Evolutionary conservation across 2,113 vertebrate species (phyloP).

Genomic region (Malaclemys terrapin): DNA sequence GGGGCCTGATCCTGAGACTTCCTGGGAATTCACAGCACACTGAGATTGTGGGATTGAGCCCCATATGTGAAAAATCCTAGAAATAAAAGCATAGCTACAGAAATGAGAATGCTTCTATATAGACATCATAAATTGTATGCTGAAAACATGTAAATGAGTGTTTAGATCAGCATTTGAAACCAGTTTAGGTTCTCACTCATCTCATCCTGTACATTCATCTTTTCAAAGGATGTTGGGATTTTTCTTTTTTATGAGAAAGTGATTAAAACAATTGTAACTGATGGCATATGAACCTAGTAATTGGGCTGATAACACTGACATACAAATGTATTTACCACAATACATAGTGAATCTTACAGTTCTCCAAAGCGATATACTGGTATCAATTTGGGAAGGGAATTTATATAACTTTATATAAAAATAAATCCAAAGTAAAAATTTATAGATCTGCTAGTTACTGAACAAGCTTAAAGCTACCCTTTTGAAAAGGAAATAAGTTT

Average conservation of each 20-base stretch:
- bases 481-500: constrained; percentile 34
- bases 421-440: background rate
- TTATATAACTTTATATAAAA: too few species aligned
- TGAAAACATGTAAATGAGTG: background rate
- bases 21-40: background rate
- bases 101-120: background rate
- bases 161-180: background rate
- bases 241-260: background rate
- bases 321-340: background rate
- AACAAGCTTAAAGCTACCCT: background rate
- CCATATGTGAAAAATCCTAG: accelerated
- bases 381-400: background rate
- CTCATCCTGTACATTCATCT: accelerated
- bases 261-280: background rate
- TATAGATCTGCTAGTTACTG: background rate
- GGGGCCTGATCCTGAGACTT: accelerated
- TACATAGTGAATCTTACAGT: background rate
- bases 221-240: background rate
- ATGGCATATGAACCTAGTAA: accelerated
- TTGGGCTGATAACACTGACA: background rate
- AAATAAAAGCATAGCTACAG: background rate
- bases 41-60: background rate
- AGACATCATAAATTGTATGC: background rate
- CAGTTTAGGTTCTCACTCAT: accelerated
- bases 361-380: background rate